Percentiles rank a stretch among this genome's conserved stretches.
phyloP scores from a whole-genome alignment of 2,888 invertebrate species.

The Platycheirus rosarum region DNA sequence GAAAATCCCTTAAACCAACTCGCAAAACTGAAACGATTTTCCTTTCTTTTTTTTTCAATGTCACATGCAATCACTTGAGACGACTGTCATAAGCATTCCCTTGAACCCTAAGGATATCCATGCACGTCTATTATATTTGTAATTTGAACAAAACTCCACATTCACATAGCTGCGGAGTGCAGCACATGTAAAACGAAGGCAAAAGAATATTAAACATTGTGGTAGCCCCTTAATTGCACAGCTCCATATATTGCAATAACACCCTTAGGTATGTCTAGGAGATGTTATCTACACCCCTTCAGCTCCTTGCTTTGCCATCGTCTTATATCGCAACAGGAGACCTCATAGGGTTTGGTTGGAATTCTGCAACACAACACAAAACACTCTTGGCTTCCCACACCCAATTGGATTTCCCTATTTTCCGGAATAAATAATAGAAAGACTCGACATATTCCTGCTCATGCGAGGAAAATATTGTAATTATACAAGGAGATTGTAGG shows the following conservation, averaged over 20 bases:
- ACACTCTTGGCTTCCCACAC: constrained; percentile 4
- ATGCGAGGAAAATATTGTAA: constrained; percentile 44
- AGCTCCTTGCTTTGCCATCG: constrained; percentile 42
- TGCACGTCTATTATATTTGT: constrained; percentile 24
- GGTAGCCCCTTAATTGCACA: constrained; percentile 59
- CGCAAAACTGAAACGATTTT: constrained; percentile 3
- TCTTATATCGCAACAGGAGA: constrained; percentile 15
- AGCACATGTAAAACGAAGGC: constrained; percentile 27
- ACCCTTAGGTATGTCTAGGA: constrained; percentile 44
- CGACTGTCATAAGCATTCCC: constrained; percentile 42
- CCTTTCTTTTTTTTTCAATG: constrained; percentile 36
- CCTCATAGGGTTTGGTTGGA: not conserved
- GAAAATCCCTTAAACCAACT: constrained; percentile 21
- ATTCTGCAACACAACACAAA: constrained; percentile 27
- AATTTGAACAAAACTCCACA: constrained; percentile 22
- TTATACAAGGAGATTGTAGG: constrained; percentile 34
- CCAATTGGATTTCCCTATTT: constrained; percentile 29
- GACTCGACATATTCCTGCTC: constrained; percentile 10
- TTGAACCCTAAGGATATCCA: constrained; percentile 40
- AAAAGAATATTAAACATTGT: constrained; percentile 37
- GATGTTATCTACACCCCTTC: constrained; percentile 13
- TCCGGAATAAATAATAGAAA: constrained; percentile 25
- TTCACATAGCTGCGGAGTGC: constrained; percentile 28
- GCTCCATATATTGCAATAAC: constrained; percentile 41
- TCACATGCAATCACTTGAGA: constrained; percentile 62